Conservation (phyloP, 2,888 invertebrate species). For the Ptychoptera contaminata region DNA sequence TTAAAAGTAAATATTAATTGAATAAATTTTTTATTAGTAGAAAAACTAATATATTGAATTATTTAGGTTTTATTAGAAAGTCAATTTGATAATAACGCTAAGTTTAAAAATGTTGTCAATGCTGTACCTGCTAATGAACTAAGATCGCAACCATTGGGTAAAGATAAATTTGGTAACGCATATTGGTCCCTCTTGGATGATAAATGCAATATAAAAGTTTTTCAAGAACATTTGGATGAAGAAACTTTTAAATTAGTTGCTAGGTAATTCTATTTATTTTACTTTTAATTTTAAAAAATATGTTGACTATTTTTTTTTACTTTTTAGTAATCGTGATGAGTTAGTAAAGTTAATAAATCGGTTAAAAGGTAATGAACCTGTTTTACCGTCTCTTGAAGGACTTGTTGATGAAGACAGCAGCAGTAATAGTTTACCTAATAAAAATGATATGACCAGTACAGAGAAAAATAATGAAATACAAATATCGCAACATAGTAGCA, state of each 20-base stretch:
- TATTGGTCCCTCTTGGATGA: conserved; percentile 92
- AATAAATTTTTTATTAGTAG: conserved; percentile 1
- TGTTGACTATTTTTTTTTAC: conserved; percentile 21
- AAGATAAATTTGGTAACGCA: conserved; percentile 76
- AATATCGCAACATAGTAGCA: conserved; percentile 33
- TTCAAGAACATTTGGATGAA: conserved; percentile 91
- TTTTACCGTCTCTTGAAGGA: conserved; percentile 36
- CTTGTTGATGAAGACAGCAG: conserved; percentile 49
- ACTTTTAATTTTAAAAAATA: not conserved
- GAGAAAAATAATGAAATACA: conserved; percentile 33
- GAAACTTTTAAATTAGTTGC: conserved; percentile 90
- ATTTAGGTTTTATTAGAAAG: conserved; percentile 70
- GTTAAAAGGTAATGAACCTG: conserved; percentile 53
- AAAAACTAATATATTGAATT: not conserved
- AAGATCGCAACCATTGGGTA: conserved; percentile 75
- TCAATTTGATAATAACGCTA: conserved; percentile 87
- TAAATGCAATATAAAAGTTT: conserved; percentile 69
- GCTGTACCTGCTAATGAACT: conserved; percentile 63
- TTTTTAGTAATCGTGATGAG: conserved; percentile 51
- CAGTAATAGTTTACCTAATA: conserved; percentile 26
- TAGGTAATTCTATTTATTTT: conserved; percentile 37
- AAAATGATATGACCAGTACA: conserved; percentile 7
- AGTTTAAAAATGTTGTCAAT: conserved; percentile 81
- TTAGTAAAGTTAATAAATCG: conserved; percentile 62
- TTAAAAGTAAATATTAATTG: conserved; percentile 54